phyloP scores from a whole-genome alignment of 2,797 vertebrate species.

The Denticeps clupeoides region DNA sequence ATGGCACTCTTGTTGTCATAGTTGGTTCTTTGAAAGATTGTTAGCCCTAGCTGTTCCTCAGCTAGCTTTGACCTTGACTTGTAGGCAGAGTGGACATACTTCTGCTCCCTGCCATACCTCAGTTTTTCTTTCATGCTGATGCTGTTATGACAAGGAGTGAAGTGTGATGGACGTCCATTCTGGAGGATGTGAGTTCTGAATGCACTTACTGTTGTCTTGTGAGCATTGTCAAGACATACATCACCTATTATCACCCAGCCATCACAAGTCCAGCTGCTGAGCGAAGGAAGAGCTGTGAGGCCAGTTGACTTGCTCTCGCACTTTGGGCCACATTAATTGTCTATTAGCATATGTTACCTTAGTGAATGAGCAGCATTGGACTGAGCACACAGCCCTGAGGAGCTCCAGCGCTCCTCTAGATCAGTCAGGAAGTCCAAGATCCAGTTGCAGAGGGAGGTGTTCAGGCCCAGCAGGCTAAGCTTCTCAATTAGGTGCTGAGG shows the following conservation, averaged over 20 bases:
- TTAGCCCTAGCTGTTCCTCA: constrained; percentile 3
- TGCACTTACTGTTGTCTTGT: not conserved
- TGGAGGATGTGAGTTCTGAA: constrained; percentile 7
- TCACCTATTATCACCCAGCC: constrained; percentile 13
- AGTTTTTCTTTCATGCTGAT: constrained; percentile 11
- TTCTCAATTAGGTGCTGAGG: no score
- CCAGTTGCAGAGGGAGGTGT: no score
- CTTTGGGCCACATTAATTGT: no score
- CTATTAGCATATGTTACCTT: no score
- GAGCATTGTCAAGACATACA: constrained; percentile 3
- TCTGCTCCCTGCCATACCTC: constrained; percentile 7
- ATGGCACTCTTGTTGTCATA: constrained; percentile 13
- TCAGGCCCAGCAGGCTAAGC: no score
- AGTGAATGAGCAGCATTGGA: no score
- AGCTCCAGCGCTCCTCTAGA: no score
- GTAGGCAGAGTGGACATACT: not conserved
- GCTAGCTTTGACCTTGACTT: not conserved
- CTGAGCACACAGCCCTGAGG: no score
- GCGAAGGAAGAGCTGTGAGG: constrained; percentile 14
- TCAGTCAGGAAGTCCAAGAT: no score
- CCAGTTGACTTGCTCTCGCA: constrained; percentile 14
- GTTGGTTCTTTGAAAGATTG: constrained; percentile 8
- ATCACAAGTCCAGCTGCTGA: constrained; percentile 14
- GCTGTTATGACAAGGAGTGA: constrained; percentile 8
- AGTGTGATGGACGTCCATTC: constrained; percentile 3